Base-by-base conservation (phyloP, 35 echinoderm and acorn worm genomes). In the Acanthaster planci region DNA sequence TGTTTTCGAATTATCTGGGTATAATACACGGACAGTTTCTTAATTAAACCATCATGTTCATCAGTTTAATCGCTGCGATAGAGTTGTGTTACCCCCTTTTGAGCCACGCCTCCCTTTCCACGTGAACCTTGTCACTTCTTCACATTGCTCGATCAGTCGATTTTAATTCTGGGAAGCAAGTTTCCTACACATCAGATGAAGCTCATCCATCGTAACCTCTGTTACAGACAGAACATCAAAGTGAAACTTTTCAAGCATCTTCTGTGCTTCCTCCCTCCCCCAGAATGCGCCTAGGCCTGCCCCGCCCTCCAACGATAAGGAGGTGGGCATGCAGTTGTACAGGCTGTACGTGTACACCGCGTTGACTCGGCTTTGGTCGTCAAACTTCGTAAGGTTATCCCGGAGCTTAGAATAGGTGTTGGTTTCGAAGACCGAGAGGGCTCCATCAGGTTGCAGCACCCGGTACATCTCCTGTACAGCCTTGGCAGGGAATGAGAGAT, bases 201-300 rank as follows among this genome's bases (percentile, higher is more conserved):
- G 19, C 56, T 26, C 56, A 8, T 59, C 56, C 19, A n/a, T 59
- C 19, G 18, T 5, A n/a, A 26, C 56, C 27, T 59, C 56, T n/a
- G 56, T 82, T 12, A 58, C 54, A 21, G 86, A 81, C 40, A 56
- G 47, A 6, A 94, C 81, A 0, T 85, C 77, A 64, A 97, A 85
- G 7, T 91, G 87, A 64, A 39, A 32, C 56, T 67, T 55, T 31
- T 59, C 42, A 2, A 97, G n/a, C n/a, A n/a, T n/a, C n/a, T n/a
- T n/a, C n/a, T n/a, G n/a, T n/a, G n/a, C n/a, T n/a, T n/a, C n/a
- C 36, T 97, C 94, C 47, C 75, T 84, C 8, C 94, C 94, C 94
- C 94, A 97, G 32, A 80, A 38, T 60, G 83, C 82, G 1, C 94
- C 94, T 21, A 97, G 39, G 0, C 90, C 94, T 23, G 37, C 38